Base-by-base conservation (phyloP, 2,797 vertebrate species). In the Alca torda region DNA sequence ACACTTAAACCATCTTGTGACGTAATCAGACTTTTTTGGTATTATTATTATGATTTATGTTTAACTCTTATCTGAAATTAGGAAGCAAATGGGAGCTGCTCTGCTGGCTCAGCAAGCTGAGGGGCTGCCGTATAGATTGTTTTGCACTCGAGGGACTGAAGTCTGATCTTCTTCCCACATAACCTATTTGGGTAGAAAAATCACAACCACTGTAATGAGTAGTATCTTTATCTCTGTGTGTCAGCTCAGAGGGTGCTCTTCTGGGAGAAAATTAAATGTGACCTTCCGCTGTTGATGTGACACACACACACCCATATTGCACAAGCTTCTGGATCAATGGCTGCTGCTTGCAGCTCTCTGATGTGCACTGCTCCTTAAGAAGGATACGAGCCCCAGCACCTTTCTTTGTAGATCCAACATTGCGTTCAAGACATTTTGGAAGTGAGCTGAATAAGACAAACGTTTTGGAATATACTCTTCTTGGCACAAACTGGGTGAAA, bases 51-150 rank as follows among this genome's bases (percentile, higher is more conserved):
- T 93, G 93, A 54, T 91, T 93, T 93, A 89, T 64, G 43, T 87
- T 92, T 85, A 87, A 93, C 43, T 93, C 76, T 95, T 95, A 93
- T 96, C 94, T 96, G 75, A 96, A 92, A 95, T 91, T 79, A 87
- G 20, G 59, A 68, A 83, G 70, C 33, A 84, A 78, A 69, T 4
- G 56, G 41, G 43, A 95, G 53, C 69, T 64, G 26, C 46, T 85
- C 25, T 96, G 93, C 92, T 97, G 88, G 77, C 61, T 95, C 94
- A 96, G 95, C 95, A 83, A 76, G 48, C 64, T 54, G 48, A 82
- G 87, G 67, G 61, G 45, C 31, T 72, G 59, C 70, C 0, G 8
- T 92, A 91, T 83, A 91, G 87, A 93, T 88, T 75, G 87, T 70
- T 87, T 61, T 63, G 67, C 51, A 60, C 90, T 94, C 45, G 1